Percentiles rank a stretch among this genome's conserved stretches.
phyloP scores from a whole-genome alignment of 2,888 invertebrate genomes.

The Protophormia terraenovae region DNA sequence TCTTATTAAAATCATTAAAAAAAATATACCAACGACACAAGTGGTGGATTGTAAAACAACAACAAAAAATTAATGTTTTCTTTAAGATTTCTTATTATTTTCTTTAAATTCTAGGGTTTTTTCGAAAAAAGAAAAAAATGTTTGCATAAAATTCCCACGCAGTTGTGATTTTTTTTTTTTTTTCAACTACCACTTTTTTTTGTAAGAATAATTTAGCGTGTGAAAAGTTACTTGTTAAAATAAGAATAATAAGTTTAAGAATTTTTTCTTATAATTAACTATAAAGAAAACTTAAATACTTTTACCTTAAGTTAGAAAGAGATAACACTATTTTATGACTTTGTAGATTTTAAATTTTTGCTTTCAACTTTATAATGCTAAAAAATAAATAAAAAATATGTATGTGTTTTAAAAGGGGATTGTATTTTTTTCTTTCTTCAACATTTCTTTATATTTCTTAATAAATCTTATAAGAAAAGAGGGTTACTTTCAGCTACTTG shows the following conservation, averaged over 20 bases:
- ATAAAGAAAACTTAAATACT: constrained; percentile 13
- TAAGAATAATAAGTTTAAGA: constrained; percentile 18
- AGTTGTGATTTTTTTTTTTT: constrained; percentile 73
- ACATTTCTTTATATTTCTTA: no score
- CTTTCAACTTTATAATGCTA: background rate
- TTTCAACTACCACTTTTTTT: constrained; percentile 44
- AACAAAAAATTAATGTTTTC: constrained; percentile 30
- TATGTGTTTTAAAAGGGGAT: background rate
- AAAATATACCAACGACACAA: background rate
- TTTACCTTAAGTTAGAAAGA: constrained; percentile 19
- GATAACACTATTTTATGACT: constrained; percentile 49
- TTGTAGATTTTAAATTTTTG: background rate
- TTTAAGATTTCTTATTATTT: constrained; percentile 33
- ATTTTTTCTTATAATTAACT: constrained; percentile 61
- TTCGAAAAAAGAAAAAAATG: constrained; percentile 25
- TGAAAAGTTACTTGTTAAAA: constrained; percentile 71
- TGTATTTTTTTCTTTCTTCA: background rate
- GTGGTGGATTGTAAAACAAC: constrained; percentile 18
- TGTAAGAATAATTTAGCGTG: constrained; percentile 73
- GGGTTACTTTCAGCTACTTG: constrained; percentile 51
- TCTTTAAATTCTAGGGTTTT: constrained; percentile 17
- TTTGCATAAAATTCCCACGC: constrained; percentile 77
- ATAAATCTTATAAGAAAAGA: constrained; percentile 63
- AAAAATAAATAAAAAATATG: background rate
- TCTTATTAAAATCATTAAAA: constrained; percentile 36